phyloP scores from a whole-genome alignment of 30 jellyfish, hydroid and myxozoan species.

The Hydra vulgaris region DNA sequence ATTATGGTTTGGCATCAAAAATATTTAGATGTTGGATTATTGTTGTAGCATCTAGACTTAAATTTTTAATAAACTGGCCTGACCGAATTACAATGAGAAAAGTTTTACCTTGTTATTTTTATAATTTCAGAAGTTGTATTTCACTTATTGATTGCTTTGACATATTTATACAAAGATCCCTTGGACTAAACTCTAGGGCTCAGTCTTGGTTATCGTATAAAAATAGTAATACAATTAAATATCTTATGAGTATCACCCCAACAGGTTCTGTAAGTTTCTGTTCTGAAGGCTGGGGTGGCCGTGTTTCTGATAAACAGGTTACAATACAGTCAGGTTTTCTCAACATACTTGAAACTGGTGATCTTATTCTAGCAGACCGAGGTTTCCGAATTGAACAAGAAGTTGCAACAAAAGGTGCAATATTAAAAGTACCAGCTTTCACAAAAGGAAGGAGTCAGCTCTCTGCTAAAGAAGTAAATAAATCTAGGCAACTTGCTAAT shows the following conservation, averaged over 20 bases:
- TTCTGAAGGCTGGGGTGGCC: not conserved
- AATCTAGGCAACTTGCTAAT: too few species aligned
- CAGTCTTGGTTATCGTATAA: not conserved
- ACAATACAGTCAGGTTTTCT: slow-evolving; percentile 4
- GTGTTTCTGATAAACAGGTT: not conserved
- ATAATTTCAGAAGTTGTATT: not conserved
- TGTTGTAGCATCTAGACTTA: not conserved
- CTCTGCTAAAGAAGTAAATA: too few species aligned
- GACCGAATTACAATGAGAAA: not conserved
- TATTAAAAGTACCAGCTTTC: too few species aligned
- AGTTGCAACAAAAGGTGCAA: too few species aligned
- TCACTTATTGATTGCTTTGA: not conserved
- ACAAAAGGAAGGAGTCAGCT: too few species aligned
- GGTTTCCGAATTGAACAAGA: too few species aligned
- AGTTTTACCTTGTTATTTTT: not conserved
- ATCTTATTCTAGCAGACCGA: not conserved
- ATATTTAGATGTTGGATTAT: not conserved
- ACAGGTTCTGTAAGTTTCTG: not conserved
- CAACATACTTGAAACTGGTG: not conserved
- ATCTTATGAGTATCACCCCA: not conserved
- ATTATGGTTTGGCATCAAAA: not conserved
- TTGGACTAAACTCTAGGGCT: not conserved
- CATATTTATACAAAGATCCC: not conserved
- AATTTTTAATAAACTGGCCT: not conserved
- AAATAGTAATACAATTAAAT: not conserved